These are phyloP conservation scores for Danio rerio DNA, from an alignment of 2,113 vertebrate species.

Conservation along the genomic window DNA sequence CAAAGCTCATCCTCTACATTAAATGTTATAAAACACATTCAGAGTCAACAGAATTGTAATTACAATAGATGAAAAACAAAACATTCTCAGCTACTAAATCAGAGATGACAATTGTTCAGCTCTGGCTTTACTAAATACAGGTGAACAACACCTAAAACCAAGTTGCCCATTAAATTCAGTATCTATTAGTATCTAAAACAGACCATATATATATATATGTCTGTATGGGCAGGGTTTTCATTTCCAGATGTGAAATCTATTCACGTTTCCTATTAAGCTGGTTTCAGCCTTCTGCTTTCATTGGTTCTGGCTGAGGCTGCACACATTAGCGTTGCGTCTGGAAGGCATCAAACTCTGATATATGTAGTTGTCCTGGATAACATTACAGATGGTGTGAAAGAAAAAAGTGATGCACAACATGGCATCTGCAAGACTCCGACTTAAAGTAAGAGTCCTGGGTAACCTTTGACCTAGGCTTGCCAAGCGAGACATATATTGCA, in stretches of 20 bases:
- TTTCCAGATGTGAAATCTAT: conserved; percentile 36
- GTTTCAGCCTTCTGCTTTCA: conserved; percentile 27
- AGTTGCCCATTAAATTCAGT: background rate
- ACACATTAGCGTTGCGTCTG: conserved; percentile 31
- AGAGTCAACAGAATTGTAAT: too few species aligned
- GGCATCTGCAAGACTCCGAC: conserved; percentile 4
- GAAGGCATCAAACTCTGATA: conserved; percentile 43
- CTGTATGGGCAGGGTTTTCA: conserved; percentile 7
- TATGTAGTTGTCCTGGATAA: conserved; percentile 40
- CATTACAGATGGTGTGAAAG: conserved; percentile 41
- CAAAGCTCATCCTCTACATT: too few species aligned
- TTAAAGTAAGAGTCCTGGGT: background rate
- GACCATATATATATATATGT: background rate
- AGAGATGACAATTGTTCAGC: too few species aligned
- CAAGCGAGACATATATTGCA: background rate
- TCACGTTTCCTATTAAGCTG: background rate
- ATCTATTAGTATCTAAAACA: background rate
- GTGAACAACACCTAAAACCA: background rate
- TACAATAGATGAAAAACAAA: too few species aligned
- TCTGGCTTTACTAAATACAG: background rate
- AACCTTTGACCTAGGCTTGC: background rate
- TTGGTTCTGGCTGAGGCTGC: background rate
- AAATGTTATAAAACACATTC: too few species aligned
- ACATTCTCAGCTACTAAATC: too few species aligned
- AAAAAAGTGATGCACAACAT: conserved; percentile 37